These are phyloP conservation scores for Notocelia uddmanniana DNA, from an alignment of 2,888 invertebrate species.

Conservation along the genomic window DNA sequence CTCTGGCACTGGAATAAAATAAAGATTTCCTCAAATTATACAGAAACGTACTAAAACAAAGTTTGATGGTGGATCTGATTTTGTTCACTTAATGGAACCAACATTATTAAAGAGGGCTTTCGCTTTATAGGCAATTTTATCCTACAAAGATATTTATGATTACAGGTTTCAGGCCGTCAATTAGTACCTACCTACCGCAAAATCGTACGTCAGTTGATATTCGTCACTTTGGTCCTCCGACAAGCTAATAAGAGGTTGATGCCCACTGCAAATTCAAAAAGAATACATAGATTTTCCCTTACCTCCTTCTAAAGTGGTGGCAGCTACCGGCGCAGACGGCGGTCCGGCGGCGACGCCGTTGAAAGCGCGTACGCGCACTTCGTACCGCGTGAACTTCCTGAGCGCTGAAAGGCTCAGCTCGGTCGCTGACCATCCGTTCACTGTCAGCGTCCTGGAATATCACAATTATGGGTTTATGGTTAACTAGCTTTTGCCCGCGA, in stretches of 20 bases:
- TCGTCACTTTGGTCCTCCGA: too few relatives aligned
- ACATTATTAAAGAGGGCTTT: too few relatives aligned
- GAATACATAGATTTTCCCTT: slow-evolving; percentile 35
- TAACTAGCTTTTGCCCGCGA: too few relatives aligned
- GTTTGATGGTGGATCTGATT: too few relatives aligned
- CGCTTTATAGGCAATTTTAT: too few relatives aligned
- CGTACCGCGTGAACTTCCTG: slow-evolving; percentile 92
- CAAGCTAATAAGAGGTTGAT: too few relatives aligned
- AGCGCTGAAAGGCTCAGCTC: slow-evolving; percentile 88
- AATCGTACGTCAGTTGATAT: too few relatives aligned
- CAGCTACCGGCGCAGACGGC: slow-evolving; percentile 88
- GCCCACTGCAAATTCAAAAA: too few relatives aligned
- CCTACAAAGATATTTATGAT: too few relatives aligned
- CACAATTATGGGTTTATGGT: not conserved
- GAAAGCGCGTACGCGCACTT: slow-evolving; percentile 91
- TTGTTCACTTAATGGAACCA: too few relatives aligned
- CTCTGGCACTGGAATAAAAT: slow-evolving; percentile 87
- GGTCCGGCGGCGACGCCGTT: slow-evolving; percentile 93
- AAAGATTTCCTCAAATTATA: not conserved
- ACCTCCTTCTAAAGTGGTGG: slow-evolving; percentile 91
- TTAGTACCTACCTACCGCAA: too few relatives aligned
- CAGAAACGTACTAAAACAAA: not conserved
- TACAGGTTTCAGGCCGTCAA: too few relatives aligned
- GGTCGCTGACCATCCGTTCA: slow-evolving; percentile 90
- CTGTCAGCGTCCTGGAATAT: slow-evolving; percentile 81